These are phyloP conservation scores for Danaus plexippus DNA, from an alignment of 1,140 invertebrate genomes.

Conservation along the genomic window DNA sequence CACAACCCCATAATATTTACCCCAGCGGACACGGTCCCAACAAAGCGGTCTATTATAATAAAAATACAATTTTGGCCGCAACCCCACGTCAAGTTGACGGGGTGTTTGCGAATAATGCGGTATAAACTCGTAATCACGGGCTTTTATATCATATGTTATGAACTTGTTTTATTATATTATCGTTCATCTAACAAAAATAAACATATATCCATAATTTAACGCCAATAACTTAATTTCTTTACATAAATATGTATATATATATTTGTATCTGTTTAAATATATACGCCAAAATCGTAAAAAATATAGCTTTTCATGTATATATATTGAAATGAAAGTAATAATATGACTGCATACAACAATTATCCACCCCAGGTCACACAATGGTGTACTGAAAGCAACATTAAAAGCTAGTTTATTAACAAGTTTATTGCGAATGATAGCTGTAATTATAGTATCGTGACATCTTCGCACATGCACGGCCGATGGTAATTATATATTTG, in stretches of 20 bases:
- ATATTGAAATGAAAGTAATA: too few species aligned
- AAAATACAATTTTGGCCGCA: constrained; percentile 69
- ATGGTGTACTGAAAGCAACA: too few species aligned
- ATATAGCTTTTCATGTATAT: too few species aligned
- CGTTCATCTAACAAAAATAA: not conserved
- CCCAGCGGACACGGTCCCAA: constrained; percentile 50
- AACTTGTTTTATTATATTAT: not conserved
- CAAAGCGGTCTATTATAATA: constrained; percentile 66
- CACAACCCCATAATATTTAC: constrained; percentile 57
- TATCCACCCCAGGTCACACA: too few species aligned
- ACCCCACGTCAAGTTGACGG: constrained; percentile 51
- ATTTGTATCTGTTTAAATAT: too few species aligned
- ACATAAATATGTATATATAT: too few species aligned
- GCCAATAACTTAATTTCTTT: too few species aligned
- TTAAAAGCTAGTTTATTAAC: constrained; percentile 6
- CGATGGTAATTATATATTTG: constrained; percentile 51
- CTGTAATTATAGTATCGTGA: constrained; percentile 63
- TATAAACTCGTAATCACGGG: not conserved
- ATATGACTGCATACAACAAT: not conserved
- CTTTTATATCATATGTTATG: not conserved
- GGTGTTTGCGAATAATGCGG: constrained; percentile 60
- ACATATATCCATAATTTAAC: too few species aligned
- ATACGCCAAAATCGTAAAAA: too few species aligned
- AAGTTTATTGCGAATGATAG: constrained; percentile 60
- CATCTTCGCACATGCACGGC: constrained; percentile 46